These are phyloP conservation scores for Drosophila cognata DNA, from an alignment of 2,888 invertebrate genomes.

Conservation along the genomic window DNA sequence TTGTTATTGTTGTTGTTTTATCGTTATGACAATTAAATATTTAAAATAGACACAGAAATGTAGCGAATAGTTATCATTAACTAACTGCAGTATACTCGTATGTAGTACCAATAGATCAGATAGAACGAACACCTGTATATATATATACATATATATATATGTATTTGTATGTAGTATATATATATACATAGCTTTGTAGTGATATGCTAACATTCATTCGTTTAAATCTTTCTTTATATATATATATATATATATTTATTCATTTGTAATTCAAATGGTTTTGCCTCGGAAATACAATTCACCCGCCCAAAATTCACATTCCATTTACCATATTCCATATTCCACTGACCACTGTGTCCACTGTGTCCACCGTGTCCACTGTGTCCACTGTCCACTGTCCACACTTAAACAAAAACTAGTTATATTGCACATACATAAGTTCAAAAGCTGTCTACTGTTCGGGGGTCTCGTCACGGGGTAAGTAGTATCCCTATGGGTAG, in stretches of 20 bases:
- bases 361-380: slow-evolving; percentile 2
- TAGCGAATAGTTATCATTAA: slow-evolving; percentile 68
- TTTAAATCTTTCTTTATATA: slow-evolving; percentile 38
- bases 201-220: slow-evolving; percentile 81
- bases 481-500: slow-evolving; percentile 34
- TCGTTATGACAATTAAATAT: slow-evolving; percentile 68
- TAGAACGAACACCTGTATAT: background rate
- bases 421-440: slow-evolving; percentile 85
- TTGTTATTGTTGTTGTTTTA: slow-evolving; percentile 20
- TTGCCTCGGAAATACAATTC: slow-evolving; percentile 40
- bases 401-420: slow-evolving; percentile 84
- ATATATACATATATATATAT: slow-evolving; percentile 28
- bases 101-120: slow-evolving; percentile 43
- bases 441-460: slow-evolving; percentile 58
- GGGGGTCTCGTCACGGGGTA: slow-evolving; percentile 28
- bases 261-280: slow-evolving; percentile 42
- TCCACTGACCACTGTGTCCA: too few species aligned
- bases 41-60: slow-evolving; percentile 76
- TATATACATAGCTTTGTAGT: slow-evolving; percentile 51
- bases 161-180: slow-evolving; percentile 36
- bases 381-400: slow-evolving; percentile 7
- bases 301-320: slow-evolving; percentile 28
- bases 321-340: background rate
- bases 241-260: slow-evolving; percentile 41
- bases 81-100: slow-evolving; percentile 53